Evolutionary conservation across 2,113 vertebrate genomes (phyloP).

Genomic region (Trinectes maculatus): DNA sequence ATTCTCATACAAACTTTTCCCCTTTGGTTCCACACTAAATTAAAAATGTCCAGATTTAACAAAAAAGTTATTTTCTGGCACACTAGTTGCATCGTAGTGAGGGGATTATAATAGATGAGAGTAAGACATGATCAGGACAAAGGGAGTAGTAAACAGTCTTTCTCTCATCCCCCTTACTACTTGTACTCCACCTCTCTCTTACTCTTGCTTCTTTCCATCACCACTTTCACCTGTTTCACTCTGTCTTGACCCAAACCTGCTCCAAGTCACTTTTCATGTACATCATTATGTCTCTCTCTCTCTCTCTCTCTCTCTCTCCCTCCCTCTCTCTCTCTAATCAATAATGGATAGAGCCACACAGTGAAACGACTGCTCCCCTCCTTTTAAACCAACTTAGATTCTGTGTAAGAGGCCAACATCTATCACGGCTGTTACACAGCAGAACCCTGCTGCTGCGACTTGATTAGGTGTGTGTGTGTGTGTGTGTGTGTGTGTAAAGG

Average conservation of each 20-base stretch:
- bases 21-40: not conserved
- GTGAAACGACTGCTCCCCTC: constrained; percentile 42
- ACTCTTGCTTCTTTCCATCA: not conserved
- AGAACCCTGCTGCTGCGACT: constrained; percentile 32
- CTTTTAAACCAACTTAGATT: constrained; percentile 56
- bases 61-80: not conserved
- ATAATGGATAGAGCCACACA: constrained; percentile 55
- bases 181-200: not conserved
- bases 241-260: constrained; percentile 8
- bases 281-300: not conserved
- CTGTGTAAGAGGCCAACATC: constrained; percentile 51
- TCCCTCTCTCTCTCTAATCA: constrained; percentile 41
- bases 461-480: constrained; percentile 33
- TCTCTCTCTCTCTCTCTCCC: not conserved
- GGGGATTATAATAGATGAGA: not conserved
- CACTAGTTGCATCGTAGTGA: not conserved
- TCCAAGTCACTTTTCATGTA: not conserved
- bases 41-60: too few species aligned
- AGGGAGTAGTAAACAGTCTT: not conserved
- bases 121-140: not conserved
- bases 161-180: not conserved
- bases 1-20: too few species aligned
- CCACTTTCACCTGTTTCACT: constrained; percentile 3
- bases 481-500: constrained; percentile 36
- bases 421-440: constrained; percentile 51